Base-by-base conservation (phyloP, 2,113 vertebrate genomes). In the Aegotheles bennettii region DNA sequence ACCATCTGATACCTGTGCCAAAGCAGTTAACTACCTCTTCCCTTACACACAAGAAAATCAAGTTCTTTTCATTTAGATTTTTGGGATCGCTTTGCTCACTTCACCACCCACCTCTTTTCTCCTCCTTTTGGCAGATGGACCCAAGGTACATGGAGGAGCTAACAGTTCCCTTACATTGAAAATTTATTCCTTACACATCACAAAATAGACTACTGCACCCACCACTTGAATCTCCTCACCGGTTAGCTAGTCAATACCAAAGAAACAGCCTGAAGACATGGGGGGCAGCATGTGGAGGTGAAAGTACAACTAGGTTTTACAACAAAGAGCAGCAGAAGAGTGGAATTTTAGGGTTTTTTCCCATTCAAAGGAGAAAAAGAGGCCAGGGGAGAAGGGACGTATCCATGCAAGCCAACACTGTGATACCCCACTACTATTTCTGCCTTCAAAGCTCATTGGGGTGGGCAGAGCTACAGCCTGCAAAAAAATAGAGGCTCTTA, bases 381-480 rank as follows among this genome's bases (percentile, higher is more conserved):
- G 21, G 10, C 11, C 47, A 38, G 11, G 7, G 15, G 16, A 54
- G 4, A 45, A 74, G 11, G 23, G 12, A 64, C 35, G 24, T 25
- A 51, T 5, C 13, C 21, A n/a, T 29, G 10, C 38, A 63, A 57
- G 14, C 28, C 31, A 69, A 29, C 28, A 36, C 33, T 45, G 11
- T 38, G 14, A 59, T 29, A 64, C 23, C 31, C 38, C 38, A 16
- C 7, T 57, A 19, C 12, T 26, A 23, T 10, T 63, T 47, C 61
- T 33, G 17, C 60, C 59, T 33, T 16, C 24, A 50, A 3, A 20
- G 53, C 43, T 71, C 0, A 0, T 3, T 48, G 16, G 17, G 5
- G n/a, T 17, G 31, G 42, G 17, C 75, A 76, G 53, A 92, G 21
- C 13, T 31, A n/a, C 8, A 36, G 26, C 11, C 15, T 10, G 7